Evolutionary conservation across 2,888 invertebrate genomes (phyloP), one percentile per base, ranked within the genome.

Genomic region (Mactromeris polynyma): DNA sequence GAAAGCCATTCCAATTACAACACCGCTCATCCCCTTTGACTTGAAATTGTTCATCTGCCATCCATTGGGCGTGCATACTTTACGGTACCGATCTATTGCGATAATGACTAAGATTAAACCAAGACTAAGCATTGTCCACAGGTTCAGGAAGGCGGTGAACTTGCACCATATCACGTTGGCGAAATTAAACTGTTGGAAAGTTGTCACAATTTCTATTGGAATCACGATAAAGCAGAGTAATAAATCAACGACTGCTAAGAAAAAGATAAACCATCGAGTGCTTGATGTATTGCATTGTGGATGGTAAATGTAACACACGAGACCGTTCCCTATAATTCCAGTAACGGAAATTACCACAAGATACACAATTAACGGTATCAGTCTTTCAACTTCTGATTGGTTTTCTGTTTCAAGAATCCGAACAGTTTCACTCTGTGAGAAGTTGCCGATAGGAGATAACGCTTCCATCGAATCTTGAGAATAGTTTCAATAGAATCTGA

Each of bases 1-100:
- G 26, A 88, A 40, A 0, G 88, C 87, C 11, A 85, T 31, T 17
- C 80, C 17, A n/a, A 93, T 58, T 4, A 90, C 82, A 21, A 33
- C 83, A 36, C 89, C 77, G 73, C 92, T 89, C 3, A 93, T 54
- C 6, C 81, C 26, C 58, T 87, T 91, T 42, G 94, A 93, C 36
- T 91, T 90, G 3, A 31, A 77, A 26, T 92, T 88, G 7, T 92
- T 84, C 21, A 95, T 94, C 84, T 95, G 95, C 78, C 85, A 86
- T 26, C 92, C 89, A 14, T 93, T 85, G 0, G 94, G 94, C n/a
- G 85, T 89, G 83, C 95, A 95, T 19, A 94, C 93, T 69, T 94
- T 94, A 26, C 92, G 87, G 86, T 94, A 95, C 19, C 95, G 90
- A 54, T 93, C 93, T 21, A 93, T 77, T 11, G 93, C 91, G 31